Evolutionary conservation across 2,797 vertebrate genomes (phyloP), one percentile per base, ranked within the genome.

Genomic region (Paratrypauchen microcephalus): DNA sequence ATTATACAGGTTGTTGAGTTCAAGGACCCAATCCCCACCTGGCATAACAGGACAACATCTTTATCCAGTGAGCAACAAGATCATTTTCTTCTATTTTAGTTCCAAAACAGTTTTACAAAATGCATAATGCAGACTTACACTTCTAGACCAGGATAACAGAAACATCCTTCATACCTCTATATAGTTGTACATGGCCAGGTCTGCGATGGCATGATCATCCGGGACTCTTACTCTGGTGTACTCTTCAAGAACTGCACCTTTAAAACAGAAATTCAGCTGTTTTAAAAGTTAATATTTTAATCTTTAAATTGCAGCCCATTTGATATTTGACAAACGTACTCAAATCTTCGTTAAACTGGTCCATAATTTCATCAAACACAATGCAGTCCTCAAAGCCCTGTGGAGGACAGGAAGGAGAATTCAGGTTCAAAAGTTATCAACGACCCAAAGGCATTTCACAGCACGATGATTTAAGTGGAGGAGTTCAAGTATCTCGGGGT

Each of bases 101-200:
- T 45, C 0, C 13, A 45, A 41, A 41, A 41, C 39, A 13, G 11
- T 45, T 45, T 45, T 15, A 41, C 39, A 11, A 13, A 13, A 54
- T 4, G 8, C n/a, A 12, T 21, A 4, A 54, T 5, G n/a, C 7
- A 54, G 9, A 2, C 8, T 8, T 12, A 21, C 7, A 12, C 23
- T 23, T 41, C 39, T 41, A 41, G 9, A 41, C 48, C 6, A 7
- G 47, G n/a, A 41, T 41, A 41, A 41, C 4, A 41, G 12, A 41
- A 41, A 41, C 39, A 41, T 23, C 9, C 11, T 11, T 26, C 1
- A 1, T 83, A 98, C 98, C 93, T 99, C 98, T 52, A 95, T 0
- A 0, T 99, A 99, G 88, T 99, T 99, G 92, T 99, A 99, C 96
- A 99, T 97, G 78, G 98, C 97, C 77, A 99, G 88, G 86, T 99